These are phyloP conservation scores for Pangasianodon gigas DNA, from an alignment of 2,113 vertebrate species.

Conservation along the genomic window DNA sequence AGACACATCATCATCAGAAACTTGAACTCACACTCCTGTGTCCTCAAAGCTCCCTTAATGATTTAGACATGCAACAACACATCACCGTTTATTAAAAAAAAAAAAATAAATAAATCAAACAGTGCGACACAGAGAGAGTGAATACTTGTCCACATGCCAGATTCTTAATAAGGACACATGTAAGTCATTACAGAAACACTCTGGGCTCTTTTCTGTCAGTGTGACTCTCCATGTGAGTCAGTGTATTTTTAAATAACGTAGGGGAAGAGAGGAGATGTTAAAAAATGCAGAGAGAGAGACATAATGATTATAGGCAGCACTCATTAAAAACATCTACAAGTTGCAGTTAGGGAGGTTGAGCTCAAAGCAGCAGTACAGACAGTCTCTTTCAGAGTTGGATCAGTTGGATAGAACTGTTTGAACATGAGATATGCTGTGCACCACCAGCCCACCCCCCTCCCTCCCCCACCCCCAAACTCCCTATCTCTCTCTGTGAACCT, in stretches of 20 bases:
- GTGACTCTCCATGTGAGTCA: conserved; percentile 8
- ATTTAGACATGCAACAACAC: conserved; percentile 63
- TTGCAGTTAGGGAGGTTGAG: not conserved
- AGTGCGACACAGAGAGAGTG: conserved; percentile 58
- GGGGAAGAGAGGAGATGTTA: conserved; percentile 29
- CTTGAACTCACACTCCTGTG: conserved; percentile 57
- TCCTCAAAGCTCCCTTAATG: conserved; percentile 12
- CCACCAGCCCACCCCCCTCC: not conserved
- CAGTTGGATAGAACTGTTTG: conserved; percentile 18
- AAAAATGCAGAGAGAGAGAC: conserved; percentile 26
- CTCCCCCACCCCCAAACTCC: not conserved
- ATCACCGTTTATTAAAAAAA: conserved; percentile 56
- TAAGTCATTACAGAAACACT: conserved; percentile 72
- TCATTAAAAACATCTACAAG: conserved; percentile 37
- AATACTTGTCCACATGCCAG: conserved; percentile 69
- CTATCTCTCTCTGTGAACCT: not conserved
- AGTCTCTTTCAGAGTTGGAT: conserved; percentile 7
- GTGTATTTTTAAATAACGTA: conserved; percentile 48
- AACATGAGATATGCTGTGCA: conserved; percentile 13
- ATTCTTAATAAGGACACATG: conserved; percentile 74
- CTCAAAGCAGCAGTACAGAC: conserved; percentile 17
- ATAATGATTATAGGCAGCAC: conserved; percentile 19
- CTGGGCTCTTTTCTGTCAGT: conserved; percentile 64
- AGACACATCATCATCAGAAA: conserved; percentile 65
- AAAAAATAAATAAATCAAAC: conserved; percentile 38